Evolutionary conservation across 2,113 vertebrate genomes (phyloP).

Genomic region (Coptodon bakossiorum): DNA sequence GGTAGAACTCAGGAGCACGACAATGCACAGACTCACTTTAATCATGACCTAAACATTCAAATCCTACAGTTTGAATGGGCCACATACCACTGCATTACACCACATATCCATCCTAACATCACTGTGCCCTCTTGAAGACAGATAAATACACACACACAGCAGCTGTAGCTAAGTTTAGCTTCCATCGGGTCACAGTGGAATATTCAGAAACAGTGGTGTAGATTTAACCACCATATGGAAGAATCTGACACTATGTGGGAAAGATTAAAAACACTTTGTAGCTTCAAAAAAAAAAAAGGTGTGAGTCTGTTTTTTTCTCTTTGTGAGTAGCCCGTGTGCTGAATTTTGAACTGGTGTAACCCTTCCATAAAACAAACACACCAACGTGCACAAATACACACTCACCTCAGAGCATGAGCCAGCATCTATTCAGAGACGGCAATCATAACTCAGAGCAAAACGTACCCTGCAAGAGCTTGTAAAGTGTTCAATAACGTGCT

Average conservation of each 20-base stretch:
- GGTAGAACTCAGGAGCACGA: background rate
- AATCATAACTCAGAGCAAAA: background rate
- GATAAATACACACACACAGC: conserved; percentile 12
- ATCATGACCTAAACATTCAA: background rate
- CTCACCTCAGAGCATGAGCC: background rate
- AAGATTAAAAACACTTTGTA: conserved; percentile 17
- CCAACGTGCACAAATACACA: background rate
- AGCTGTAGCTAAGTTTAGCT: conserved; percentile 67
- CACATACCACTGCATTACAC: background rate
- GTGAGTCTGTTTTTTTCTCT: background rate
- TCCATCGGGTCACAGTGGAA: conserved; percentile 16
- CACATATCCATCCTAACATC: conserved; percentile 23
- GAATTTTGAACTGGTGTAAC: background rate
- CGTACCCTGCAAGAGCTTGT: background rate
- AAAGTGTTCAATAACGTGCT: background rate
- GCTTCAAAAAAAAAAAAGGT: background rate
- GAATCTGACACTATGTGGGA: conserved; percentile 8
- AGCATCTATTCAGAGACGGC: background rate
- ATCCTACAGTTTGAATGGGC: conserved; percentile 8
- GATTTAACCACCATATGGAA: background rate
- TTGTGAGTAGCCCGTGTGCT: background rate
- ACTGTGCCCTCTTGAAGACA: conserved; percentile 12
- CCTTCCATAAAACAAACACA: background rate
- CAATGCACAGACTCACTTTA: background rate
- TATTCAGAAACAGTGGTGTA: background rate